Evolutionary conservation across 2,113 vertebrate species (phyloP).

Genomic region (Macquaria australasica): DNA sequence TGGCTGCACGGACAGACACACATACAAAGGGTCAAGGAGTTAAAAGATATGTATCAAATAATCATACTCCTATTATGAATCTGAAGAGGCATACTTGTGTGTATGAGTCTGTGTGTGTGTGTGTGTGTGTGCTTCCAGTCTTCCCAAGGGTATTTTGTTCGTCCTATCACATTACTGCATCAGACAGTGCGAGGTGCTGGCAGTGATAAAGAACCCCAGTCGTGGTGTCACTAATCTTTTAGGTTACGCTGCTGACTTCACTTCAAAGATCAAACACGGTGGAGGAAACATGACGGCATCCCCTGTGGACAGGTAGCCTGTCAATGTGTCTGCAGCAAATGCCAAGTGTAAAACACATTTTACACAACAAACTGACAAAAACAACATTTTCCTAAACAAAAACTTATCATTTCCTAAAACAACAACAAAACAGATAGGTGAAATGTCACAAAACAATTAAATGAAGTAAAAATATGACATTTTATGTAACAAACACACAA

Average conservation of each 20-base stretch:
- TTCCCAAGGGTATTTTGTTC: constrained; percentile 50
- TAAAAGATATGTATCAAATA: constrained; percentile 41
- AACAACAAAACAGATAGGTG: background rate
- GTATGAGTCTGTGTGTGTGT: constrained; percentile 2
- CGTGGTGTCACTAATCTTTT: constrained; percentile 38
- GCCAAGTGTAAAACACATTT: too few relatives aligned
- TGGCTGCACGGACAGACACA: constrained; percentile 8
- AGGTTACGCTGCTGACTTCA: constrained; percentile 18
- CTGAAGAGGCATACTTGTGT: constrained; percentile 24
- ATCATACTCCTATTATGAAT: constrained; percentile 26
- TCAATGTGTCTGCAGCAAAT: background rate
- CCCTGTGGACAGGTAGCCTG: too few relatives aligned
- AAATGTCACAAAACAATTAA: background rate
- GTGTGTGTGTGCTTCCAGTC: constrained; percentile 26
- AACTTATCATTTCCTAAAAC: background rate
- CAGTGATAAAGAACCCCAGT: background rate
- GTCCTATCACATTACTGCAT: constrained; percentile 55
- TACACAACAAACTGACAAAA: background rate
- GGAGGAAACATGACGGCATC: constrained; percentile 1
- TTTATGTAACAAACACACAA: background rate
- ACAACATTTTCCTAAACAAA: background rate
- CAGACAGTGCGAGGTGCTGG: constrained; percentile 37
- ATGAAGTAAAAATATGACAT: background rate
- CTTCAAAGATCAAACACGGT: constrained; percentile 17
- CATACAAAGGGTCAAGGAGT: constrained; percentile 21